These are phyloP conservation scores for Amphiura filiformis DNA, from an alignment of 35 echinoderm and acorn worm species.

Conservation along the genomic window DNA sequence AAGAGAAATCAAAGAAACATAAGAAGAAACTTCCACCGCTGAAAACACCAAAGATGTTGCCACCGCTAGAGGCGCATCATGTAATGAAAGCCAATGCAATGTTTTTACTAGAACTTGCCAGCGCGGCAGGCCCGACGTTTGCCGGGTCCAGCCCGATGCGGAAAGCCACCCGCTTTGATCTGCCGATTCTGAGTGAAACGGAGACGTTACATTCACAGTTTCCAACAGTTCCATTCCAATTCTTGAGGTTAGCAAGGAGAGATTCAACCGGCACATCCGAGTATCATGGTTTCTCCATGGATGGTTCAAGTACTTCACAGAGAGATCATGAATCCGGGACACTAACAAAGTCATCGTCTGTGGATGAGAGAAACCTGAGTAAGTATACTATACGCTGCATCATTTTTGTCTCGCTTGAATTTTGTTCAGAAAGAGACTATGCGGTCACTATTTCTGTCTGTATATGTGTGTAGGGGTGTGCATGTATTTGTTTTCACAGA, in stretches of 20 bases:
- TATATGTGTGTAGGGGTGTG: no score
- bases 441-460: no score
- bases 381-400: no score
- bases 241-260: slow-evolving; percentile 48
- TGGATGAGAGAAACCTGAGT: slow-evolving; percentile 25
- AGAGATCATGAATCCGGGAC: slow-evolving; percentile 6
- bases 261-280: slow-evolving; percentile 9
- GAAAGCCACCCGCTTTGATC: slow-evolving; percentile 74
- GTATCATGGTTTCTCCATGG: not conserved
- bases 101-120: slow-evolving; percentile 92
- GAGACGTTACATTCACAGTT: slow-evolving; percentile 44
- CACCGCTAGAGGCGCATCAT: slow-evolving; percentile 90
- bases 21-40: slow-evolving; percentile 74
- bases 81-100: slow-evolving; percentile 99
- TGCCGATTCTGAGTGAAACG: slow-evolving; percentile 79
- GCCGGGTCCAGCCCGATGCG: slow-evolving; percentile 32
- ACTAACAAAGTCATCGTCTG: slow-evolving; percentile 19
- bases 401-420: no score
- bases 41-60: slow-evolving; percentile 74
- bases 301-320: not conserved
- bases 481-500: no score
- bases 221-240: slow-evolving; percentile 77
- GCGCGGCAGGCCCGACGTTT: slow-evolving; percentile 67
- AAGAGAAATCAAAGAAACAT: slow-evolving; percentile 90
- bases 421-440: no score